A percentile compares a stretch with the other conserved stretches of the same genome.
Conservation (phyloP, 2,113 vertebrate genomes). For the Pao palembangensis region DNA sequence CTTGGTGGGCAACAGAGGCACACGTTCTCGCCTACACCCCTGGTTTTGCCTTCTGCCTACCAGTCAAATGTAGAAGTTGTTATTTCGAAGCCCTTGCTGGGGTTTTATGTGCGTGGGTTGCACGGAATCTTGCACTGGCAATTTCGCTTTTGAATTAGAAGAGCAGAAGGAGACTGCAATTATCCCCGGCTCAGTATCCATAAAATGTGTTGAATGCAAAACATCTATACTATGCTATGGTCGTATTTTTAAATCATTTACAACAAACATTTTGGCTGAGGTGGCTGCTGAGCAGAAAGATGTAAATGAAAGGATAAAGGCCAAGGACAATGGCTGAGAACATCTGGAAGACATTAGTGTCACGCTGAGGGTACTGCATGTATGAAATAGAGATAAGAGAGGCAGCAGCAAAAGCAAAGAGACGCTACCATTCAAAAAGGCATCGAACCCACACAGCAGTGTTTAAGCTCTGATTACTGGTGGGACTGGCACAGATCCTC, state of each 20-base stretch:
- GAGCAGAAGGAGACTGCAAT: background rate
- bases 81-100: constrained; percentile 36
- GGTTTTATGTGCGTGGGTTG: constrained; percentile 26
- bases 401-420: constrained; percentile 18
- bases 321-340: constrained; percentile 16
- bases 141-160: constrained; percentile 14
- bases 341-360: constrained; percentile 23
- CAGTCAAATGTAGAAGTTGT: constrained; percentile 20
- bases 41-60: constrained; percentile 33
- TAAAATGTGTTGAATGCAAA: background rate
- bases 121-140: constrained; percentile 14
- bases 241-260: background rate
- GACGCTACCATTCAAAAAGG: constrained; percentile 18
- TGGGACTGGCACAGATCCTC: constrained; percentile 58
- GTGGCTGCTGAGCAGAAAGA: constrained; percentile 12
- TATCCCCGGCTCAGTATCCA: constrained; percentile 1
- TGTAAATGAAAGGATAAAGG: constrained; percentile 7
- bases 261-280: constrained; percentile 1
- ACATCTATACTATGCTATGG: constrained; percentile 1
- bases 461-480: constrained; percentile 54
- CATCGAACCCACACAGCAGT: constrained; percentile 30
- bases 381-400: background rate
- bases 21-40: constrained; percentile 24
- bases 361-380: background rate
- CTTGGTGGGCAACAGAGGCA: constrained; percentile 36